A percentile compares a stretch with the other conserved stretches of the same genome.
These are phyloP conservation scores for Mormyrops boulengeri DNA, from an alignment of 2,797 vertebrate species.

Conservation along the genomic window DNA sequence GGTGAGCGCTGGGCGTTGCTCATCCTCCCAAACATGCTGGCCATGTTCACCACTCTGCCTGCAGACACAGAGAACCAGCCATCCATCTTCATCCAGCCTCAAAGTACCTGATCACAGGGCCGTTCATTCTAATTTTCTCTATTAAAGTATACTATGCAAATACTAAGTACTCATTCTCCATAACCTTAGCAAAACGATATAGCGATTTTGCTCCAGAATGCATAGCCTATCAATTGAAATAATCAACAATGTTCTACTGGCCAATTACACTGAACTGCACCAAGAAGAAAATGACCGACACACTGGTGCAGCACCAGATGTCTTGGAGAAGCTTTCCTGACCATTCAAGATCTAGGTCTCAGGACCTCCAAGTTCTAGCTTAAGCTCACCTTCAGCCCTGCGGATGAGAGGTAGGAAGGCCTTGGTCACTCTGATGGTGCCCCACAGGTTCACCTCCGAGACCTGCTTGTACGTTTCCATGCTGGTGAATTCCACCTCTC, in stretches of 20 bases:
- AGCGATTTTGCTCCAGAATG: neutral
- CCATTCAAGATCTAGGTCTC: neutral
- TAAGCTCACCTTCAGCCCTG: slow-evolving; percentile 67
- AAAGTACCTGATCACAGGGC: neutral
- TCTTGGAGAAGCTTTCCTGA: neutral
- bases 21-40: slow-evolving; percentile 76
- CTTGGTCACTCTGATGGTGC: slow-evolving; percentile 79
- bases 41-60: slow-evolving; percentile 80
- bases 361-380: neutral
- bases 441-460: slow-evolving; percentile 79
- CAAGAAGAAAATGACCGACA: neutral
- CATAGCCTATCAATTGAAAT: neutral
- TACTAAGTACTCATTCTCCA: neutral
- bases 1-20: slow-evolving; percentile 62
- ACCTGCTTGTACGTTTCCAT: slow-evolving; percentile 72
- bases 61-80: neutral
- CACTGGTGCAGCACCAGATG: neutral
- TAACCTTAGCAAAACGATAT: neutral
- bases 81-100: neutral
- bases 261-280: neutral
- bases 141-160: neutral
- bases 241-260: neutral
- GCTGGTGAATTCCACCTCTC: slow-evolving; percentile 80
- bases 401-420: slow-evolving; percentile 76
- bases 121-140: neutral